Base-by-base conservation (phyloP, 2,888 invertebrate genomes). In the Drosophila demipolita region DNA sequence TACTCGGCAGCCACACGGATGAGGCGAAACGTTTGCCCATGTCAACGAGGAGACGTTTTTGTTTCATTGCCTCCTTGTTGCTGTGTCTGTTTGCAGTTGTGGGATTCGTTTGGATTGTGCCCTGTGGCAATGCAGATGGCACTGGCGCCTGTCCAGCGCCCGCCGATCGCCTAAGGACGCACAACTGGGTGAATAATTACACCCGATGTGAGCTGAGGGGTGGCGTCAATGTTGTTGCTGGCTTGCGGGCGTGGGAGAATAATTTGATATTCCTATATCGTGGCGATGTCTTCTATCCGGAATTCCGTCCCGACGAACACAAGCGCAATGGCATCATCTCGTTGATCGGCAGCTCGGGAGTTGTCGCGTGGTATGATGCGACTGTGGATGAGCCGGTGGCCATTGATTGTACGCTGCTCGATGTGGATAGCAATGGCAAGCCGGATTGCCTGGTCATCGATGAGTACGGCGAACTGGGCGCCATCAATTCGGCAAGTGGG, bases 381-480 rank as follows among this genome's bases (percentile, higher is more conserved):
- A 95, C 96, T 88, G 94, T 94, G 48, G 94, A 95, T 83, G 95
- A 95, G 81, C 97, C 97, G 0, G 94, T 94, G 32, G 95, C 95
- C 86, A 95, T 97, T 38, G 96, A 97, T 89, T 97, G 97, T 89
- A 94, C 95, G 32, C 92, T 96, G 1, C 94, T 97, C 61, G 97
- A 97, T 93, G 95, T 96, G 0, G 95, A 96, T 91, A 94, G 93
- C 59, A 96, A 97, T 90, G 96, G 95, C 12, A 94, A 95, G 62
- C 94, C 95, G 15, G 97, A 97, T 87, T 97, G 97, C 80, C 94
- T 97, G 63, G 95, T 97, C 7, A 94, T 96, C 23, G 96, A 97
- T 29, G 95, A 95, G 38, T 95, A 95, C 76, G 96, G 96, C 0
- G 93, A 95, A 66, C 78, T 95, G 72, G 94, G 94, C 54, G 95